Evolutionary conservation across 2,888 invertebrate species (phyloP).

Genomic region (Campopleginae sp.): DNA sequence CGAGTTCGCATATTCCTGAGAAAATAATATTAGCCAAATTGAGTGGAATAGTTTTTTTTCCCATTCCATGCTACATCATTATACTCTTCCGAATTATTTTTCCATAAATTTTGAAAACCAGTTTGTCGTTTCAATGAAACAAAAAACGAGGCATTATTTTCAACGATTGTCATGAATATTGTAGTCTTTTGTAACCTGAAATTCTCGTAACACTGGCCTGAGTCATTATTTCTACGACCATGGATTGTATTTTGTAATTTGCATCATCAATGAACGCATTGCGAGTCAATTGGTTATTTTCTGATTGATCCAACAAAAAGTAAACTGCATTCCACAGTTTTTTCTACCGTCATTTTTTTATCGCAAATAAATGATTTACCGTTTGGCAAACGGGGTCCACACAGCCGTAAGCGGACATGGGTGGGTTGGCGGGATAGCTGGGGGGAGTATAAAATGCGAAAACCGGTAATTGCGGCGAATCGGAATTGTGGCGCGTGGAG

Average conservation of each 20-base stretch:
- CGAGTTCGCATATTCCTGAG: background rate
- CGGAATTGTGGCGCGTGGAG: background rate
- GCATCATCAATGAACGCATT: too few relatives aligned
- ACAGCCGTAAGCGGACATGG: constrained; percentile 25
- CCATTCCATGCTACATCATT: too few relatives aligned
- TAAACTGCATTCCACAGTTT: background rate
- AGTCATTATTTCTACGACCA: too few relatives aligned
- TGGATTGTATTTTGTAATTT: too few relatives aligned
- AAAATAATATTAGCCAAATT: background rate
- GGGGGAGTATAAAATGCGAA: constrained; percentile 41
- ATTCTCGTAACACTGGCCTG: too few relatives aligned
- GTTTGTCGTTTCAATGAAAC: too few relatives aligned
- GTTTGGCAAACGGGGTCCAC: constrained; percentile 49
- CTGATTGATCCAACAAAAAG: background rate
- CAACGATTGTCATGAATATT: too few relatives aligned
- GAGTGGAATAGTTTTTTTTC: too few relatives aligned
- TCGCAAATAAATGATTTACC: constrained; percentile 49
- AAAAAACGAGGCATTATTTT: too few relatives aligned
- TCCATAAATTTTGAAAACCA: too few relatives aligned
- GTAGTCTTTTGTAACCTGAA: too few relatives aligned
- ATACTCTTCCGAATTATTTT: too few relatives aligned
- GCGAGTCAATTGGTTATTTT: background rate
- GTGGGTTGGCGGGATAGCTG: background rate
- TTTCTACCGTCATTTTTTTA: constrained; percentile 6
- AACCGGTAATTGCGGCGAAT: constrained; percentile 61